Evolutionary conservation across 2,888 invertebrate genomes (phyloP), one percentile per base, ranked within the genome.

Genomic region (Heteropelma amictum): DNA sequence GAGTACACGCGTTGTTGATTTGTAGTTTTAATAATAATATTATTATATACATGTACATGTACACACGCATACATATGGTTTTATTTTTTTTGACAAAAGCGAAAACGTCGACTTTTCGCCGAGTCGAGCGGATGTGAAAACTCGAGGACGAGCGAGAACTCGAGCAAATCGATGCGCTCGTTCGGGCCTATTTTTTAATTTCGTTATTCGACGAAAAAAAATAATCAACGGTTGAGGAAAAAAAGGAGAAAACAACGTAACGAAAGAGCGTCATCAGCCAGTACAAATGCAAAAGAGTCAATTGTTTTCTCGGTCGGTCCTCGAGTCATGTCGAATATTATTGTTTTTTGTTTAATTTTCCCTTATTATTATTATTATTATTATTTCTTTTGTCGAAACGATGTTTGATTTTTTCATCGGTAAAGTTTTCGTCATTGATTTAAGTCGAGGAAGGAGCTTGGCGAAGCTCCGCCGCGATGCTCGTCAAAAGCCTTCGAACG

Each of bases 1-100:
- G 78, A 80, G 78, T 84, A 84, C 77, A 81, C 80, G 78, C 78
- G 80, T 84, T 84, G 82, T 84, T 84, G 81, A 81, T 83, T 82
- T 81, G 77, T 82, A 71, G 72, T 73, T 76, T 74, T 77, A 78
- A 72, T 77, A 58, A 64, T 49, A 63, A 51, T 68, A 60, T 54
- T 69, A 69, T 67, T 73, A 72, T 71, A 56, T 23, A 56, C 23
- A 21, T 40, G 17, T 40, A 56, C 40, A n/a, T 23, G 12, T 58
- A 38, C 21, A 21, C 17, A 5, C 26, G 14, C 5, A 40, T 40
- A n/a, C 6, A 42, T 42, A 42, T 42, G 19, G 1, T 14, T 17
- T 1, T 35, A 14, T 49, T 33, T 54, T 35, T 35, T 56, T 69
- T 64, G 64, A 42, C 56, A 26, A 63, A 51, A 70, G 61, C 70